phyloP scores from a whole-genome alignment of 2,797 vertebrate species.

The Spinus olivaceus region DNA sequence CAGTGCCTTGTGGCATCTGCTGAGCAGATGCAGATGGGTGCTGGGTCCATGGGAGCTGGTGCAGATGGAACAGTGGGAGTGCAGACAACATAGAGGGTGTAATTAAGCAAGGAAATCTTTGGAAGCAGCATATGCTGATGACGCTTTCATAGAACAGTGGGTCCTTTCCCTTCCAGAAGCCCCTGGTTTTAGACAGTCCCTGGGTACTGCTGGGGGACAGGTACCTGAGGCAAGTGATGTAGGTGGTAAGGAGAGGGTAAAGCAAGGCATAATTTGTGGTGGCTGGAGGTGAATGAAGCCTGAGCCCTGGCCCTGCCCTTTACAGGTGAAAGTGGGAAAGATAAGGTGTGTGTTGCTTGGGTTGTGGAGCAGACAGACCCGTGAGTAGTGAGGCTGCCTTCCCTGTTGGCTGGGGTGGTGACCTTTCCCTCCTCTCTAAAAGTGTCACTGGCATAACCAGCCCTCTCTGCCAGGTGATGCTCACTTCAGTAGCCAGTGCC shows the following conservation, averaged over 20 bases:
- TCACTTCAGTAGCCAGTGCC: neutral
- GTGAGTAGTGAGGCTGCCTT: neutral
- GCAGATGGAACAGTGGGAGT: neutral
- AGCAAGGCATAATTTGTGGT: neutral
- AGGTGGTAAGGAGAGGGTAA: neutral
- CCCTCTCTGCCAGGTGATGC: neutral
- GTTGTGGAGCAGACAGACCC: neutral
- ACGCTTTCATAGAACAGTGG: neutral
- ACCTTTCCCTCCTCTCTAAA: neutral
- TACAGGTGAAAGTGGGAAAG: neutral
- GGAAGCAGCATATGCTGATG: neutral
- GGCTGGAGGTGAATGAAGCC: neutral
- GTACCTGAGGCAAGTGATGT: neutral
- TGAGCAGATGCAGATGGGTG: neutral
- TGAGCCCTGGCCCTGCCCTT: neutral
- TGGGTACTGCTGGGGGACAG: neutral
- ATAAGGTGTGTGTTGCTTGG: neutral
- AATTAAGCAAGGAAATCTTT: neutral
- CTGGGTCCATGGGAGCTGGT: neutral
- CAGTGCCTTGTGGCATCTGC: neutral
- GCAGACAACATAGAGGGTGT: neutral
- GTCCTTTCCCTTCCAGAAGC: neutral
- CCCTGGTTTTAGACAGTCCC: neutral
- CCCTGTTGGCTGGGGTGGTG: neutral
- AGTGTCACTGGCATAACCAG: neutral